phyloP scores from a whole-genome alignment of 2,797 vertebrate genomes.

The Tauraco hartlaubi region DNA sequence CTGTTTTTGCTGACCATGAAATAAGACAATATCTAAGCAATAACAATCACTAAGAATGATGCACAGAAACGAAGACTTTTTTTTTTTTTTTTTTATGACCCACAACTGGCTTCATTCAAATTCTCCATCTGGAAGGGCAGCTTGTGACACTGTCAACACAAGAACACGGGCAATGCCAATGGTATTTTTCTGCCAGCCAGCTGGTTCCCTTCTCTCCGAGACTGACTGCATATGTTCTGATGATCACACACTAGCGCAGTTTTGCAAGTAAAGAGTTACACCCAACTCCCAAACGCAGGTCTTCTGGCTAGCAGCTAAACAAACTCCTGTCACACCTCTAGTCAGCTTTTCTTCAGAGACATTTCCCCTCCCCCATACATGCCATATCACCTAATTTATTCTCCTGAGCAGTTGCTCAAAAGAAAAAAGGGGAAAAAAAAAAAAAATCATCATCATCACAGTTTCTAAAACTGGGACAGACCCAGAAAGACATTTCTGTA shows the following conservation, averaged over 20 bases:
- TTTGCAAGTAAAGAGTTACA: constrained; percentile 65
- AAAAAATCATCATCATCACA: neutral
- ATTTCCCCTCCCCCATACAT: neutral
- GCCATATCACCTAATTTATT: constrained; percentile 43
- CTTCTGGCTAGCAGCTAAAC: constrained; percentile 71
- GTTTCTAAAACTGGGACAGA: constrained; percentile 43
- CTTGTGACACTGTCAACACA: constrained; percentile 81
- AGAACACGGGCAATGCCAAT: constrained; percentile 79
- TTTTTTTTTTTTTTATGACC: constrained; percentile 57
- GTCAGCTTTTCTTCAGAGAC: constrained; percentile 53
- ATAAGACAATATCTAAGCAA: neutral
- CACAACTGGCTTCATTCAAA: constrained; percentile 79
- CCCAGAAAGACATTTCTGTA: constrained; percentile 12
- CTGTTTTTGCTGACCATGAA: neutral
- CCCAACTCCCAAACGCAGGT: constrained; percentile 52
- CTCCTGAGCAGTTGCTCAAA: constrained; percentile 63
- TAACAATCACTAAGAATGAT: constrained; percentile 39
- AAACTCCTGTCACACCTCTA: constrained; percentile 55
- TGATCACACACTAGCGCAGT: constrained; percentile 73
- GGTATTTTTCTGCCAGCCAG: constrained; percentile 83
- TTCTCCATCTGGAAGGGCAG: constrained; percentile 84
- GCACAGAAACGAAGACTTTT: constrained; percentile 23
- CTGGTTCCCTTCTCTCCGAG: constrained; percentile 74
- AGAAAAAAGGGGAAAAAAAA: neutral
- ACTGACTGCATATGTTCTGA: constrained; percentile 78